Evolutionary conservation across 2,797 vertebrate genomes (phyloP), one percentile per base, ranked within the genome.

Genomic region (Phoxinus dragarum): DNA sequence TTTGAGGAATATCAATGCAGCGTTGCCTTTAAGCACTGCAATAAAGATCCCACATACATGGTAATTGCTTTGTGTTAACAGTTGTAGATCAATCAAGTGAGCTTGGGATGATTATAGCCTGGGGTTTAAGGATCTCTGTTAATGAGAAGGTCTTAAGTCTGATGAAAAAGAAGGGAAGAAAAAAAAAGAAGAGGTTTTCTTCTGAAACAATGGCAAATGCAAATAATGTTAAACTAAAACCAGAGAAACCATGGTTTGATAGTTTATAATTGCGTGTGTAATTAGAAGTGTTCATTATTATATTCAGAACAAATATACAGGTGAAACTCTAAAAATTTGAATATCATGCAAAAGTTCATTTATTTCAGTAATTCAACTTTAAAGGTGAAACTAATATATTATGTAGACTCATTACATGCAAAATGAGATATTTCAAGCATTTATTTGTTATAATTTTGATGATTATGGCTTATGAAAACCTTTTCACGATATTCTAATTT

Each of bases 61-160:
- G 38, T 6, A 42, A 31, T 64, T 31, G 8, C n/a, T 78, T 19
- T 40, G 12, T 61, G 76, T 44, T 78, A 42, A 78, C 59, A 44
- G 14, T 21, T 81, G 49, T 82, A 82, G 68, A 82, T 82, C 52
- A 82, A 44, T 73, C 54, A 82, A 56, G 54, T 59, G 80, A 36
- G 17, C 27, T 73, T 61, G n/a, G 7, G 36, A 7, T 47, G 38
- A 73, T 73, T 61, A 61, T 44, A 72, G 27, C 6, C 80, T 61
- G 38, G 17, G 23, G 11, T 61, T 73, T 72, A 61, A 44, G 38
- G 68, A 73, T 71, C 67, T 64, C 7, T 49, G n/a, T 42, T 47
- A 82, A 82, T 34, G 54, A 59, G 36, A 56, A 56, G 36, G 52
- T 72, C 80, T 71, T 12, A 71, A 23, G 10, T 81, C 21, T 56